These are phyloP conservation scores for Polyommatus icarus DNA, from an alignment of 2,888 invertebrate species.

Conservation along the genomic window DNA sequence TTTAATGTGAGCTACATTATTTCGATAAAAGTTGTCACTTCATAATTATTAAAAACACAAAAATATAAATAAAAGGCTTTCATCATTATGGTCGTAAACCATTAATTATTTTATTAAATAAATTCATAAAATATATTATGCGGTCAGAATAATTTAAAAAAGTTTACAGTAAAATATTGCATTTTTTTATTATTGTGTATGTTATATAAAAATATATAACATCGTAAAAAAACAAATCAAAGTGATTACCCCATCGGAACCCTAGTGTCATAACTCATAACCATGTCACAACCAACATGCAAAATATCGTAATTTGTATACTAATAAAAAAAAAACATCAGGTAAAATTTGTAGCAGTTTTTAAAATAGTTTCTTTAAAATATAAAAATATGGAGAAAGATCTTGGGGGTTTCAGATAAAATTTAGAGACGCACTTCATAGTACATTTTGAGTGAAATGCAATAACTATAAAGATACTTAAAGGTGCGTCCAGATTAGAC, in stretches of 20 bases:
- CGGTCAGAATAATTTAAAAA: conserved; percentile 15
- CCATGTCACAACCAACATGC: conserved; percentile 34
- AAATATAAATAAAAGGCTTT: conserved; percentile 7
- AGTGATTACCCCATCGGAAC: conserved; percentile 3
- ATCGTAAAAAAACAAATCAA: conserved; percentile 20
- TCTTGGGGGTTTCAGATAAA: conserved; percentile 36
- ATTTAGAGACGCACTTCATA: conserved; percentile 33
- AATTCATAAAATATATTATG: neutral
- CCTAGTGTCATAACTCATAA: neutral
- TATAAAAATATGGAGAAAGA: conserved; percentile 42
- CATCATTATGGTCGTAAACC: neutral
- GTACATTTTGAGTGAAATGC: conserved; percentile 22
- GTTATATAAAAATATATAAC: conserved; percentile 22
- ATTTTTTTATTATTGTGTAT: conserved; percentile 4
- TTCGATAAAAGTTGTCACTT: conserved; percentile 23
- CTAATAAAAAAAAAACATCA: conserved; percentile 32
- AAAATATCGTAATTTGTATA: conserved; percentile 35
- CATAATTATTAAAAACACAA: neutral
- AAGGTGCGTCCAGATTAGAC: neutral
- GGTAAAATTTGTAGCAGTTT: conserved; percentile 27
- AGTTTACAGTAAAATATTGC: conserved; percentile 14
- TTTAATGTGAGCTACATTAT: conserved; percentile 11
- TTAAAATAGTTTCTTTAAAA: conserved; percentile 34
- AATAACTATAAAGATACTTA: neutral
- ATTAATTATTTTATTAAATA: neutral